A percentile compares a stretch with the other conserved stretches of the same genome.
phyloP scores from a whole-genome alignment of 2,797 vertebrate species.

The Meda fulgida region DNA sequence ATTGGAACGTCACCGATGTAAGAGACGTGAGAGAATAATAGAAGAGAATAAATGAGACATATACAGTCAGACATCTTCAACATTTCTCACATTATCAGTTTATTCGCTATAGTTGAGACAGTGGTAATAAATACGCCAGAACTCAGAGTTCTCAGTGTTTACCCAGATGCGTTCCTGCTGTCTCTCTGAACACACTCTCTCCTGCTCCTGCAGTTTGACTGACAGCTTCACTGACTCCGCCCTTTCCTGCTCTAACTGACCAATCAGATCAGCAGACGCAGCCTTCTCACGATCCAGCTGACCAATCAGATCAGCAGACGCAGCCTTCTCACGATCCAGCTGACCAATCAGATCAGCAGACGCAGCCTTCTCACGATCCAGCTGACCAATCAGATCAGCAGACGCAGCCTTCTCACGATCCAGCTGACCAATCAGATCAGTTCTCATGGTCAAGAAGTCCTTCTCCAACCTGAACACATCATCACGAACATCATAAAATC shows the following conservation, averaged over 20 bases:
- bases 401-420: slow-evolving; percentile 22
- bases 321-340: no score
- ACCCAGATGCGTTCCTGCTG: slow-evolving; percentile 44
- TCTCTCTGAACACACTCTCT: slow-evolving; percentile 4
- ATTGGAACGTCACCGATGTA: neutral
- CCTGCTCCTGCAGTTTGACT: slow-evolving; percentile 43
- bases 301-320: slow-evolving; percentile 19
- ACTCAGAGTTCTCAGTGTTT: neutral
- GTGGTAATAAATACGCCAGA: no score
- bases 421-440: slow-evolving; percentile 27
- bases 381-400: slow-evolving; percentile 6
- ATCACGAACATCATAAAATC: neutral
- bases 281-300: slow-evolving; percentile 45
- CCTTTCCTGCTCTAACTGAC: slow-evolving; percentile 41
- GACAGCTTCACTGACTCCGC: slow-evolving; percentile 35
- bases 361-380: slow-evolving; percentile 37
- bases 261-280: slow-evolving; percentile 12
- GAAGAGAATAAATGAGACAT: no score
- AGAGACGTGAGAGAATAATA: no score
- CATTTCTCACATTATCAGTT: no score
- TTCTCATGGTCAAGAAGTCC: slow-evolving; percentile 36
- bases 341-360: no score
- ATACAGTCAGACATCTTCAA: no score
- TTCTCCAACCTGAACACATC: slow-evolving; percentile 49
- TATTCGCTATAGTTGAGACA: no score